phyloP scores from a whole-genome alignment of 1,140 invertebrate genomes.

The Caenorhabditis tropicalis region DNA sequence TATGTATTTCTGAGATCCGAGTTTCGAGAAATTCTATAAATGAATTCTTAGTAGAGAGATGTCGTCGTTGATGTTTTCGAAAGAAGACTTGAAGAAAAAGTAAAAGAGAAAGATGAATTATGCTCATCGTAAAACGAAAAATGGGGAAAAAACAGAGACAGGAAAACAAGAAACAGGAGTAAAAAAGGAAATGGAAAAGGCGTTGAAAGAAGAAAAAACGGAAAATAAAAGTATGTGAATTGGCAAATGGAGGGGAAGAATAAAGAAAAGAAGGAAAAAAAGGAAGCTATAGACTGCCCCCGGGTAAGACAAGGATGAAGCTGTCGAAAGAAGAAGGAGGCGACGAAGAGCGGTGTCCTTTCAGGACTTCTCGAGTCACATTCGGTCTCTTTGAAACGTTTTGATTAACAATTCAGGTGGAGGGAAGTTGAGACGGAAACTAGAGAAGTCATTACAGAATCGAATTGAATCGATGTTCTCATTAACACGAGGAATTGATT shows the following conservation, averaged over 20 bases:
- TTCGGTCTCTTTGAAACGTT: background rate
- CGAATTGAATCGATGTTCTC: no score
- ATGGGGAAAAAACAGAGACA: background rate
- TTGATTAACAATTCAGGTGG: background rate
- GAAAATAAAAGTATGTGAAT: slow-evolving; percentile 16
- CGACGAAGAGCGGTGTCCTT: no score
- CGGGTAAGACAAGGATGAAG: background rate
- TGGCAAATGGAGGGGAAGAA: slow-evolving; percentile 31
- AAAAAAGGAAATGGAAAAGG: background rate
- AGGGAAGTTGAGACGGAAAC: background rate
- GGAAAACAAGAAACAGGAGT: slow-evolving; percentile 21
- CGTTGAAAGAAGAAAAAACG: background rate
- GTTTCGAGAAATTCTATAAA: background rate
- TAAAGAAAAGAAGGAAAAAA: background rate
- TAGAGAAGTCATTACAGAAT: no score
- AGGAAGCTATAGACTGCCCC: background rate
- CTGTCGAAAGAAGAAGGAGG: background rate
- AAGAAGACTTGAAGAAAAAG: background rate
- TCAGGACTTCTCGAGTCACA: background rate
- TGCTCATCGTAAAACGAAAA: background rate
- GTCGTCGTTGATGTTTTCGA: background rate
- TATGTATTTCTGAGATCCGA: background rate
- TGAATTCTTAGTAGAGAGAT: background rate
- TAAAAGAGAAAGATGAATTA: background rate
- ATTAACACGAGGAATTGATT: background rate